Conservation (phyloP, 2,797 vertebrate genomes). For the Cyprinodon diabolis region DNA sequence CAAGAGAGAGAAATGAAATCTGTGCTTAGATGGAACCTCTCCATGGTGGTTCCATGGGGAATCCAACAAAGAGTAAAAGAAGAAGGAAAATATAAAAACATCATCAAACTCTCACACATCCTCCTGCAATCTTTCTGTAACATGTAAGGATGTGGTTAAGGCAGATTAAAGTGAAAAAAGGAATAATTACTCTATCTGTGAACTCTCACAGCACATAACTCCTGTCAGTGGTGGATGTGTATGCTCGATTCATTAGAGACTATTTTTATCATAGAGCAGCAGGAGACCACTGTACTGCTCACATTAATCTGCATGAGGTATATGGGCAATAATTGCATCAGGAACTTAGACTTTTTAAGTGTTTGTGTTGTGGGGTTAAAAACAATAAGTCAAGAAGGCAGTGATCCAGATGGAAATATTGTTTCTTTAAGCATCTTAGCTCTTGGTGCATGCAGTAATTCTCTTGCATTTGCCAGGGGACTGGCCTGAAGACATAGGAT, state of each 20-base stretch:
- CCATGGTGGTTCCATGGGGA: not conserved
- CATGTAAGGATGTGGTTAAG: slow-evolving; percentile 10
- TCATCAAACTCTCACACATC: slow-evolving; percentile 17
- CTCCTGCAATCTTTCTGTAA: slow-evolving; percentile 37
- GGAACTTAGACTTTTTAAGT: slow-evolving; percentile 30
- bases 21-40: slow-evolving; percentile 3
- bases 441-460: slow-evolving; percentile 1
- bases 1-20: not conserved
- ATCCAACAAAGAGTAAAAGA: slow-evolving; percentile 9
- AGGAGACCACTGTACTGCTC: slow-evolving; percentile 42
- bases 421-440: slow-evolving; percentile 38
- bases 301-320: slow-evolving; percentile 58
- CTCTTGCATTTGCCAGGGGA: slow-evolving; percentile 16
- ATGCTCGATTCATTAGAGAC: slow-evolving; percentile 55
- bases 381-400: slow-evolving; percentile 21
- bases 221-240: slow-evolving; percentile 52
- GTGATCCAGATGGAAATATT: slow-evolving; percentile 19
- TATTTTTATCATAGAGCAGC: slow-evolving; percentile 62
- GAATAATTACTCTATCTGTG: slow-evolving; percentile 52
- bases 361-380: slow-evolving; percentile 15
- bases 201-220: slow-evolving; percentile 48
- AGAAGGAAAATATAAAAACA: not conserved
- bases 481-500: slow-evolving; percentile 26
- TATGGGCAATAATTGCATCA: slow-evolving; percentile 68
- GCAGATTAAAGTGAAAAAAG: slow-evolving; percentile 35